These are phyloP conservation scores for Anolis carolinensis DNA, from an alignment of 2,113 vertebrate genomes.

Conservation along the genomic window DNA sequence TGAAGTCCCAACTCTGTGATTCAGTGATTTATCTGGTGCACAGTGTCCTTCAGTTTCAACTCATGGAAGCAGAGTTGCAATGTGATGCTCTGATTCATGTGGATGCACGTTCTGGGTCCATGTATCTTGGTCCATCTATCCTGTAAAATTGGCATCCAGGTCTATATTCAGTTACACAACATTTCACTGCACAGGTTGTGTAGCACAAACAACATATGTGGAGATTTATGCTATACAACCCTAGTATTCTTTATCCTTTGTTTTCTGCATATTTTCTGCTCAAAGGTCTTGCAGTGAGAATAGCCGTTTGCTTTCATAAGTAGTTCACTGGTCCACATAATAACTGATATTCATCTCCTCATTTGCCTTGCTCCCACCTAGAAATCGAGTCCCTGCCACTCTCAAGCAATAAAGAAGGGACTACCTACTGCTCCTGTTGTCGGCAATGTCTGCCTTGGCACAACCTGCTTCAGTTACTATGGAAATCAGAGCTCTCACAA, in stretches of 20 bases:
- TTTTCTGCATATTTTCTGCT: not conserved
- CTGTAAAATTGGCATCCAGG: not conserved
- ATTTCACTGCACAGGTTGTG: not conserved
- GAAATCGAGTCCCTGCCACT: not conserved
- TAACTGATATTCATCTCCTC: not conserved
- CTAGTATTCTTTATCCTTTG: not conserved
- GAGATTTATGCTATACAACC: too few relatives aligned
- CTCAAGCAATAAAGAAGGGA: not conserved
- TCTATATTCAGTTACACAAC: not conserved
- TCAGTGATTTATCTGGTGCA: too few relatives aligned
- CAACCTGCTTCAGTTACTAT: slow-evolving; percentile 17
- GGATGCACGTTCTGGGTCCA: too few relatives aligned
- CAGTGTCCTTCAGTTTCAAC: too few relatives aligned
- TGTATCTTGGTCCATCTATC: too few relatives aligned
- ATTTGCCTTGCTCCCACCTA: not conserved
- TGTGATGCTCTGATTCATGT: too few relatives aligned
- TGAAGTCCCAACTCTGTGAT: too few relatives aligned
- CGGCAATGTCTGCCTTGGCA: slow-evolving; percentile 28
- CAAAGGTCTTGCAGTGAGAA: not conserved
- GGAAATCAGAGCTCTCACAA: slow-evolving; percentile 34
- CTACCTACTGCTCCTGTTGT: slow-evolving; percentile 35
- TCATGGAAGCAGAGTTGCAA: too few relatives aligned
- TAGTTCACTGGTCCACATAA: not conserved
- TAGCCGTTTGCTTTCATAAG: not conserved
- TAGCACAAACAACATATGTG: too few relatives aligned